These are phyloP conservation scores for Eutrigla gurnardus DNA, from an alignment of 2,797 vertebrate genomes.

Conservation along the genomic window DNA sequence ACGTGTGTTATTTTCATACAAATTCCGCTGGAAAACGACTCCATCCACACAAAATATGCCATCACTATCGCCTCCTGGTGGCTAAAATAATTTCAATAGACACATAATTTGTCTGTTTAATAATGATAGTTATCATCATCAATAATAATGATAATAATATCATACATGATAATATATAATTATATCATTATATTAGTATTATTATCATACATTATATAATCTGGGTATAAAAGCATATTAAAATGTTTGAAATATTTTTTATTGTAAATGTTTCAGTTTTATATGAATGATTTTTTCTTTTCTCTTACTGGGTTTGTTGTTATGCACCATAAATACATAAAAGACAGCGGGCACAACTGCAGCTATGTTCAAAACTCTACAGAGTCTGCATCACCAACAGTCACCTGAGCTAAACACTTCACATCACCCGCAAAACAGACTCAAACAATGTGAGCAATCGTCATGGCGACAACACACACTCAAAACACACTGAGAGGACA, in stretches of 20 bases:
- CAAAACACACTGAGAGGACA: no score
- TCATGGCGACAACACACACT: no score
- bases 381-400: no score
- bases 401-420: no score
- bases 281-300: not conserved
- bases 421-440: no score
- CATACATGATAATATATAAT: not conserved
- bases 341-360: no score
- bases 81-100: not conserved
- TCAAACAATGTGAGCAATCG: no score
- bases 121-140: not conserved
- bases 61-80: not conserved
- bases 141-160: no score
- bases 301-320: not conserved
- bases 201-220: not conserved
- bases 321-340: not conserved
- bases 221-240: not conserved
- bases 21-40: not conserved
- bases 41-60: not conserved
- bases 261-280: not conserved
- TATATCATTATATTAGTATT: not conserved
- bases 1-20: not conserved
- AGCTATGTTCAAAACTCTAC: no score
- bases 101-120: not conserved
- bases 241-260: not conserved